phyloP scores from a whole-genome alignment of 2,797 vertebrate genomes.

The Cyprinella venusta region DNA sequence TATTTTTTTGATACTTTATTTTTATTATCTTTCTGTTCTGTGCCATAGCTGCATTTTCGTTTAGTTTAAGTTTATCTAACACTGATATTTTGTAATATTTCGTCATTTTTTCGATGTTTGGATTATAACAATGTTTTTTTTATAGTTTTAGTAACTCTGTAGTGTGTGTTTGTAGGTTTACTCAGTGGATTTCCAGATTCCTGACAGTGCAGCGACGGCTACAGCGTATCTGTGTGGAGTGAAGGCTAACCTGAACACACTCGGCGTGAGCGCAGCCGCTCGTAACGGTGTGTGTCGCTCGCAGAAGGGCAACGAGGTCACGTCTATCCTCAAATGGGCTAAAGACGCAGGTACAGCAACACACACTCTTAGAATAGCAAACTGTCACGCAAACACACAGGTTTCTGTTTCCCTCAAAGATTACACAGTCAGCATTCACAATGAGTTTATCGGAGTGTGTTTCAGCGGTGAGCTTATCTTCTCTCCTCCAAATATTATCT shows the following conservation, averaged over 20 bases:
- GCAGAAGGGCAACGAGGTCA: constrained; percentile 81
- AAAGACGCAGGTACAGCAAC: constrained; percentile 75
- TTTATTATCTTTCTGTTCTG: background rate
- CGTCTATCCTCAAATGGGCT: constrained; percentile 81
- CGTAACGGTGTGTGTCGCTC: constrained; percentile 76
- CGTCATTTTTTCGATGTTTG: background rate
- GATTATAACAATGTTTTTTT: background rate
- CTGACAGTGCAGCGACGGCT: constrained; percentile 80
- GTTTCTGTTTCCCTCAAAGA: background rate
- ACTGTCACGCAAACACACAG: background rate
- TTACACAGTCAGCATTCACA: background rate
- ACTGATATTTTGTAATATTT: background rate
- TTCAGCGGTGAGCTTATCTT: background rate
- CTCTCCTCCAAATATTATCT: background rate
- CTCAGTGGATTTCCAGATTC: constrained; percentile 80
- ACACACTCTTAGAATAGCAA: background rate
- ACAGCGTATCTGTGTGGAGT: constrained; percentile 83
- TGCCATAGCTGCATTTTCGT: background rate
- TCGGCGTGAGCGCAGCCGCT: constrained; percentile 74
- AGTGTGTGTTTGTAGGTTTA: constrained; percentile 72
- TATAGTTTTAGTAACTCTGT: background rate
- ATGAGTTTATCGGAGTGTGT: background rate
- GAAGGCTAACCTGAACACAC: constrained; percentile 78
- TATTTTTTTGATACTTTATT: background rate
- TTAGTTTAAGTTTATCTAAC: background rate